Base-by-base conservation (phyloP, 2,888 invertebrate species). In the Alloscopus bannaensis region DNA sequence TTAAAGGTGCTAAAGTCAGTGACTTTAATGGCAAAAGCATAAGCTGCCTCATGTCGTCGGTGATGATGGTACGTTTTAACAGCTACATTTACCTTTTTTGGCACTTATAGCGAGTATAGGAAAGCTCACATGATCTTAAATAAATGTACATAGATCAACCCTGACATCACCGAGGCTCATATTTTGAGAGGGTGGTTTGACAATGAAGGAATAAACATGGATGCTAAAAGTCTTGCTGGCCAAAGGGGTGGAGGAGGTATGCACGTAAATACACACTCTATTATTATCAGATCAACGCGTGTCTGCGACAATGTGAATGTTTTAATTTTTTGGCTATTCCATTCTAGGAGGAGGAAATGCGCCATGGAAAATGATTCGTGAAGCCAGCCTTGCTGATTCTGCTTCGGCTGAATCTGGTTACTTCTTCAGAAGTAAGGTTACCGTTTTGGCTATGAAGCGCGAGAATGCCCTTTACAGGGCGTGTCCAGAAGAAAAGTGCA, bases 381-480 rank as follows among this genome's bases (percentile, higher is more conserved):
- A 96, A 83, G 93, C 93, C 0, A 93, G 93, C 84, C 89, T 90
- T 11, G 91, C 92, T 40, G 92, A 93, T 81, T 88, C 91, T 4
- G 93, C 92, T 0, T 22, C 81, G 18, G 81, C 72, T 4, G 95
- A 95, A 57, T 93, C 93, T 85, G 92, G 95, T 0, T 96, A 96
- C 87, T 95, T 94, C 87, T 97, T 92, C 89, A 92, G 92, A 83
- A 90, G 92, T 24, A 93, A 95, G 86, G 97, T 93, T 0, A 93
- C 93, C 0, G 90, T 98, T 29, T 92, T 94, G 57, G 91, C 94
- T 87, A 90, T 96, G 20, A 93, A 93, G 87, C 90, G 92, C 6
- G 96, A 96, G 80, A 97, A 95, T 88, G 92, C 94, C 2, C 89
- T 96, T 69, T 99, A 99, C 89, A 94, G 94, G 89, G 94, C 98